Percentiles rank a stretch among this genome's conserved stretches.
Evolutionary conservation across 2,888 invertebrate species (phyloP).

Genomic region (Phytoseiulus persimilis): DNA sequence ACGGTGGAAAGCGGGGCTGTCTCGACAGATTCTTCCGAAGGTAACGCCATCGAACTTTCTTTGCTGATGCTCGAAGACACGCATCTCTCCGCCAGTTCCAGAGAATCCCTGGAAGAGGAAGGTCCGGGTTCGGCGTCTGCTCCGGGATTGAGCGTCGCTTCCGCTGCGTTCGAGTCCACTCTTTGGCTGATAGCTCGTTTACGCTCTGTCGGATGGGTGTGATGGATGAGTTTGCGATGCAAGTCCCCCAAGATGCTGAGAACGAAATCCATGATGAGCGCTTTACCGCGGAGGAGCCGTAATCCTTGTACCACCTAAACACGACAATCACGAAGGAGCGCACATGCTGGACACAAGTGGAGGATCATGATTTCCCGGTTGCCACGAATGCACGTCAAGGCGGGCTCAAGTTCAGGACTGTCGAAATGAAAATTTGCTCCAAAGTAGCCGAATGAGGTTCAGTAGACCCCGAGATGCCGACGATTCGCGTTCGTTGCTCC

Average conservation of each 20-base stretch:
- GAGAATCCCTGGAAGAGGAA: not conserved
- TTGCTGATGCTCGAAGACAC: slow-evolving; percentile 16
- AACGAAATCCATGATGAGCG: slow-evolving; percentile 8
- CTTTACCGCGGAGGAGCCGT: not conserved
- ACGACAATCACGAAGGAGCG: no score
- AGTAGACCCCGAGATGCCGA: no score
- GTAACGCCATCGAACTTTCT: slow-evolving; percentile 23
- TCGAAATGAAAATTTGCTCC: no score
- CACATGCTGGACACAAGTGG: no score
- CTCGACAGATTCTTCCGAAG: slow-evolving; percentile 15
- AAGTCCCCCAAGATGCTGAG: slow-evolving; percentile 12
- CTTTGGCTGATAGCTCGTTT: not conserved
- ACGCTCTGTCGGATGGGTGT: not conserved
- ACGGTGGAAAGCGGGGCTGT: slow-evolving; percentile 29
- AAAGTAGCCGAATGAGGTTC: no score
- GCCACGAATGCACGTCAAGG: no score
- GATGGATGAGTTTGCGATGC: slow-evolving; percentile 17
- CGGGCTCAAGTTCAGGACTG: no score
- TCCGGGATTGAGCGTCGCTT: not conserved
- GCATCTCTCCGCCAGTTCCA: not conserved
- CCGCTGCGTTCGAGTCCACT: not conserved
- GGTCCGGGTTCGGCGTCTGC: not conserved
- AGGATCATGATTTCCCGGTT: no score
- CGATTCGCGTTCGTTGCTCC: no score
- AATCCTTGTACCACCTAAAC: no score